Conservation (phyloP, 2,797 vertebrate species). For the Pachyuromys duprasi region DNA sequence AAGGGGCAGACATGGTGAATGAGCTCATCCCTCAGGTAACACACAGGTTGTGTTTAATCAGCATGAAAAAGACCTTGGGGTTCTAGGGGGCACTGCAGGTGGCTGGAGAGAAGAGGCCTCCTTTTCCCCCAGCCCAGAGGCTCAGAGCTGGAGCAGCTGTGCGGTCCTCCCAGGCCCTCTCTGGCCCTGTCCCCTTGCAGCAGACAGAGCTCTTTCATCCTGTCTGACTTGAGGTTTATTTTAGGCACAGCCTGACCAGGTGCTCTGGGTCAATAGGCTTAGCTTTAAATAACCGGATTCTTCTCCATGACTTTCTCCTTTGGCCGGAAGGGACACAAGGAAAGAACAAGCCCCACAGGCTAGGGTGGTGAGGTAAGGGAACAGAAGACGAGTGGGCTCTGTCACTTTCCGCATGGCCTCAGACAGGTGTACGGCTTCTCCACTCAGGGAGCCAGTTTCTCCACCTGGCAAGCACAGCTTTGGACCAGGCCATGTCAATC, state of each 20-base stretch:
- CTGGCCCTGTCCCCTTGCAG: not conserved
- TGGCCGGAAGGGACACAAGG: not conserved
- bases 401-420: not conserved
- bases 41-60: not conserved
- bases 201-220: slow-evolving; percentile 64
- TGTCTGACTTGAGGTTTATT: slow-evolving; percentile 73
- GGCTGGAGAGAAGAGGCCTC: not conserved
- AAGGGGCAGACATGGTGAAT: not conserved
- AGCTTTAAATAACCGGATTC: slow-evolving; percentile 80
- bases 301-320: slow-evolving; percentile 34
- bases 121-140: not conserved
- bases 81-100: slow-evolving; percentile 31
- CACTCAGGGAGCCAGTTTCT: not conserved
- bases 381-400: not conserved
- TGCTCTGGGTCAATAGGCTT: slow-evolving; percentile 79
- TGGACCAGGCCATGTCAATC: not conserved
- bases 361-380: not conserved
- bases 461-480: not conserved
- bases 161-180: not conserved
- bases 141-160: slow-evolving; percentile 1
- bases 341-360: not conserved
- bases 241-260: slow-evolving; percentile 74
- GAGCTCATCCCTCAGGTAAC: not conserved
- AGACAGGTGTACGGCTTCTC: not conserved
- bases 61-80: not conserved